Evolutionary conservation across 2,888 invertebrate species (phyloP).

Genomic region (Saturnia pavonia): DNA sequence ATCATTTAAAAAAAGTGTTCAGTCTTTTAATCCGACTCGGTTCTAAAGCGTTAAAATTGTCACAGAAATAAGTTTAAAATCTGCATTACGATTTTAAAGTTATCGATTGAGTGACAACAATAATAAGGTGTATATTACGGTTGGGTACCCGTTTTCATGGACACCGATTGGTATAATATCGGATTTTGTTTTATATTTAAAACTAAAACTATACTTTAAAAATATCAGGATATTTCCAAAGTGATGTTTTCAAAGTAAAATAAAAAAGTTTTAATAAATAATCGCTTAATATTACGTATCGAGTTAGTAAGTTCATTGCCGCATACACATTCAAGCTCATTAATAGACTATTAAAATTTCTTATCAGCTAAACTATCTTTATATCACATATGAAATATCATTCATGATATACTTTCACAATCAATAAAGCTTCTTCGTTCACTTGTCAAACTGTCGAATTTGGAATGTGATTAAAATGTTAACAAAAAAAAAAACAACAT

Average conservation of each 20-base stretch:
- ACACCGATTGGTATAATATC: conserved; percentile 59
- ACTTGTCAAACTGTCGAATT: conserved; percentile 58
- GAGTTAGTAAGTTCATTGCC: conserved; percentile 52
- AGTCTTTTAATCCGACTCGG: conserved; percentile 74
- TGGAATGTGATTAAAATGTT: conserved; percentile 50
- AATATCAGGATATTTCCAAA: conserved; percentile 28
- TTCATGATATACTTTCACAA: conserved; percentile 65
- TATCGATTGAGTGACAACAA: conserved; percentile 12
- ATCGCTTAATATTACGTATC: conserved; percentile 52
- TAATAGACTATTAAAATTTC: conserved; percentile 51
- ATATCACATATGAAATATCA: conserved; percentile 80
- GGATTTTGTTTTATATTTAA: conserved; percentile 48
- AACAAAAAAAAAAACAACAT: conserved; percentile 9
- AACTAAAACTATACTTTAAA: conserved; percentile 55
- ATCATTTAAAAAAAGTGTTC: conserved; percentile 60
- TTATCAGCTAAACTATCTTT: conserved; percentile 66
- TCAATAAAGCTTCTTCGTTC: conserved; percentile 61
- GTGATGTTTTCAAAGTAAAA: conserved; percentile 53
- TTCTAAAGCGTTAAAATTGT: conserved; percentile 35
- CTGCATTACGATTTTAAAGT: conserved; percentile 20
- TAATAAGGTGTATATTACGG: conserved; percentile 16
- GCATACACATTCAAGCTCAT: conserved; percentile 52
- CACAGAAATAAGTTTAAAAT: conserved; percentile 38
- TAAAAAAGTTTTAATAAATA: conserved; percentile 68
- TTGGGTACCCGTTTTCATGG: conserved; percentile 45